These are phyloP conservation scores for Carlito syrichta DNA, from an alignment of 2,113 vertebrate genomes.

Conservation along the genomic window DNA sequence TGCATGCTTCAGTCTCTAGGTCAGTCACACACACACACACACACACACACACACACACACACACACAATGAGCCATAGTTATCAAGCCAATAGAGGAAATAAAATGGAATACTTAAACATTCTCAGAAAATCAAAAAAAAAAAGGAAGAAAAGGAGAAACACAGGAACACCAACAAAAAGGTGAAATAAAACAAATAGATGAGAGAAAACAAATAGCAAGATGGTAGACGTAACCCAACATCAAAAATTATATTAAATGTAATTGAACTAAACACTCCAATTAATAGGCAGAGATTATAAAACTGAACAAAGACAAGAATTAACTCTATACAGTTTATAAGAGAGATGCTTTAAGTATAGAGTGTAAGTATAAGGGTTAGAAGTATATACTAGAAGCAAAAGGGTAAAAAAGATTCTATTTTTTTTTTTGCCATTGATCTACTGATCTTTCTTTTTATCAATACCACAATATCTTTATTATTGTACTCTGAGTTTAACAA, in stretches of 20 bases:
- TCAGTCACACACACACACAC: too few species aligned
- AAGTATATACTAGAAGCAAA: too few species aligned
- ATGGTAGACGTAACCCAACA: background rate
- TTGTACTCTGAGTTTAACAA: background rate
- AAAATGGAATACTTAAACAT: background rate
- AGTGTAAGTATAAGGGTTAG: background rate
- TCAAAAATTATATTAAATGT: background rate
- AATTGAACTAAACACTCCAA: background rate
- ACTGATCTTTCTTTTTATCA: background rate
- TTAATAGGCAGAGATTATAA: conserved; percentile 31
- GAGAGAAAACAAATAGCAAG: background rate
- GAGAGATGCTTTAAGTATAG: background rate
- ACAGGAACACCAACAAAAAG: background rate
- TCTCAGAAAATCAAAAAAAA: background rate
- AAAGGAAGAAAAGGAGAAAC: background rate
- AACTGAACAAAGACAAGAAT: background rate
- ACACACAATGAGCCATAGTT: background rate
- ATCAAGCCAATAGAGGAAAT: background rate
- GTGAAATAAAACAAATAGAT: background rate
- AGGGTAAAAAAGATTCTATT: background rate
- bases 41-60: too few species aligned
- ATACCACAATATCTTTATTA: background rate
- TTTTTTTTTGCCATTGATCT: background rate
- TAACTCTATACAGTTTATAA: background rate
- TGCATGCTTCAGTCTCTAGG: background rate